Base-by-base conservation (phyloP, 2,888 invertebrate genomes). In the Cephus pulcher region DNA sequence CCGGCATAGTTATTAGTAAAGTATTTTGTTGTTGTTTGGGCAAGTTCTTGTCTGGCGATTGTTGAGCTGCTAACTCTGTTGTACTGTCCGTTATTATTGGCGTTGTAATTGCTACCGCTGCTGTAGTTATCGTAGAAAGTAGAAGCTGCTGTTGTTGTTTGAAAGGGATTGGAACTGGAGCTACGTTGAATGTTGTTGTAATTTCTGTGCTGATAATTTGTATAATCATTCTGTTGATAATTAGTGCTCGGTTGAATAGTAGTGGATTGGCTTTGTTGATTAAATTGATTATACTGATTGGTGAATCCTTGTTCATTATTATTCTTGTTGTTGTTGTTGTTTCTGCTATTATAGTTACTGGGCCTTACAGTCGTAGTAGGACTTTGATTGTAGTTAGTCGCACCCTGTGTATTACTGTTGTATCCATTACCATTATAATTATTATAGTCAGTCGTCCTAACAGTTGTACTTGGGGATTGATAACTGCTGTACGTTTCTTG, bases 1-100 rank as follows among this genome's bases (percentile, higher is more conserved):
- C 92, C 92, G 30, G 93, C 91, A 79, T 92, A 93, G 82, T 92
- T 92, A 82, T 92, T 93, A 0, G 86, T 82, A 34, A 80, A 77
- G 69, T 81, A 85, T 37, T 84, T 83, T 32, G 79, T 75, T 12
- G 82, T 81, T 15, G 82, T 80, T 80, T 79, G 82, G 12, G 91
- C 88, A 79, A 89, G 86, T 9, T 89, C 89, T 32, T 92, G 90
- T 68, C 89, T 88, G 70, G 87, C 88, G 1, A 92, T 90, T 71
- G 90, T 84, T 0, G 79, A 80, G 75, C 80, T 80, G 76, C 79
- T 79, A 74, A 83, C 85, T 37, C 83, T 82, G n/a, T 69, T 77
- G 69, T 78, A 82, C 68, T 88, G 86, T n/a, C 82, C 84, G 30
- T 85, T 86, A 73, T 85, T 85, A 74, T 84, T 85, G 35, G 81